phyloP scores from a whole-genome alignment of 2,888 invertebrate species.

The Choreutis nemorana region DNA sequence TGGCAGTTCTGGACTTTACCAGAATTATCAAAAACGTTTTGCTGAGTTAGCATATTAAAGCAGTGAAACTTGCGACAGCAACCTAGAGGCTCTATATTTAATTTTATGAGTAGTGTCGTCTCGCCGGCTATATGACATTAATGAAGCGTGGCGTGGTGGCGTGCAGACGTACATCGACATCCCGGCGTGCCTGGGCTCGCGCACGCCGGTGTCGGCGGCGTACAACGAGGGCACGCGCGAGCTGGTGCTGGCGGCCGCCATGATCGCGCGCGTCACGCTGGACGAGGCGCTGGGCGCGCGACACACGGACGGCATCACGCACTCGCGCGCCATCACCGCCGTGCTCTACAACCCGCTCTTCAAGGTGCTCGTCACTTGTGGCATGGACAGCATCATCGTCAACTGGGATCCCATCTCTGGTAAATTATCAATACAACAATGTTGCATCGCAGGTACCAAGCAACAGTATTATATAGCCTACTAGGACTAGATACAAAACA shows the following conservation, averaged over 20 bases:
- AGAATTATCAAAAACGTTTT: too few species aligned
- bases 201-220: slow-evolving; percentile 65
- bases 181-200: slow-evolving; percentile 68
- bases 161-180: slow-evolving; percentile 71
- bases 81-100: too few species aligned
- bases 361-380: slow-evolving; percentile 77
- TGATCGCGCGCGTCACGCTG: slow-evolving; percentile 70
- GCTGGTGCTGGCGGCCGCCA: slow-evolving; percentile 70
- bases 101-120: too few species aligned
- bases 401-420: slow-evolving; percentile 83
- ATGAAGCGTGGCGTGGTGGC: too few species aligned
- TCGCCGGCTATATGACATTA: too few species aligned
- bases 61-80: too few species aligned
- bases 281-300: slow-evolving; percentile 72
- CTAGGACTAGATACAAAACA: too few species aligned
- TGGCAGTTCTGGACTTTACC: too few species aligned
- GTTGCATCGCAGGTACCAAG: too few species aligned
- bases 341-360: slow-evolving; percentile 81
- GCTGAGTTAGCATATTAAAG: too few species aligned
- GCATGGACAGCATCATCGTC: slow-evolving; percentile 81
- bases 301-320: slow-evolving; percentile 77
- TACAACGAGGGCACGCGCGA: slow-evolving; percentile 74
- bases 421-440: too few species aligned
- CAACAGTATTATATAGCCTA: too few species aligned
- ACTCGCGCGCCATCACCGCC: slow-evolving; percentile 73